Conservation (phyloP, 2,888 invertebrate genomes). For the Myopa testacea region DNA sequence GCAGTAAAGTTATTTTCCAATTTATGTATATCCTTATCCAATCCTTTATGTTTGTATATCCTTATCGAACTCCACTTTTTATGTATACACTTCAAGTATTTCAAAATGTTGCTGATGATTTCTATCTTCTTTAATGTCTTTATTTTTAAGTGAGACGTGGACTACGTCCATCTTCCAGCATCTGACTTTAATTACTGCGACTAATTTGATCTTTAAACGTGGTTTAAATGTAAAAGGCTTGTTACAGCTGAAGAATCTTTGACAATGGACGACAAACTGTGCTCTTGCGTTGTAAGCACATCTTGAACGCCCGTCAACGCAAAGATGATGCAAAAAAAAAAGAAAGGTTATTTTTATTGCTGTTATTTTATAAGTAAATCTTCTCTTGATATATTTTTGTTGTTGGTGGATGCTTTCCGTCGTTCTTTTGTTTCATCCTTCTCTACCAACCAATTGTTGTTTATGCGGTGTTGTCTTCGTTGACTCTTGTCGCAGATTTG, state of each 20-base stretch:
- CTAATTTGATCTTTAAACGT: constrained; percentile 46
- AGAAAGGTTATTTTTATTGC: not conserved
- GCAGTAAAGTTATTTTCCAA: too few relatives aligned
- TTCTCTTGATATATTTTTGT: not conserved
- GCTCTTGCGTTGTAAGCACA: constrained; percentile 2
- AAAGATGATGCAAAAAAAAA: not conserved
- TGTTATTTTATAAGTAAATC: not conserved
- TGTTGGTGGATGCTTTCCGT: not conserved
- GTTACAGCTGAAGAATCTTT: constrained; percentile 54
- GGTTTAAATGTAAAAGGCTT: constrained; percentile 54
- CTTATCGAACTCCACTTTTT: too few relatives aligned
- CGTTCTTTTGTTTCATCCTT: constrained; percentile 36
- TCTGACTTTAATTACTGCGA: constrained; percentile 37
- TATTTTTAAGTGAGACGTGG: not conserved
- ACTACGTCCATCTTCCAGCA: constrained; percentile 26
- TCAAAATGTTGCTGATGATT: not conserved
- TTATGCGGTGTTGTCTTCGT: constrained; percentile 22
- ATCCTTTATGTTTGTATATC: too few relatives aligned
- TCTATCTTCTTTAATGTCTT: not conserved
- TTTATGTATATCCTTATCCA: too few relatives aligned
- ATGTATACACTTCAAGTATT: not conserved
- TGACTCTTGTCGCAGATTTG: constrained; percentile 1
- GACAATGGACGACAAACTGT: constrained; percentile 45
- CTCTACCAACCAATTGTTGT: not conserved
- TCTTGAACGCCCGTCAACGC: not conserved